Percentiles rank a stretch among this genome's conserved stretches.
These are phyloP conservation scores for Euura saliciscinereae DNA, from an alignment of 1,140 invertebrate species.

Conservation along the genomic window DNA sequence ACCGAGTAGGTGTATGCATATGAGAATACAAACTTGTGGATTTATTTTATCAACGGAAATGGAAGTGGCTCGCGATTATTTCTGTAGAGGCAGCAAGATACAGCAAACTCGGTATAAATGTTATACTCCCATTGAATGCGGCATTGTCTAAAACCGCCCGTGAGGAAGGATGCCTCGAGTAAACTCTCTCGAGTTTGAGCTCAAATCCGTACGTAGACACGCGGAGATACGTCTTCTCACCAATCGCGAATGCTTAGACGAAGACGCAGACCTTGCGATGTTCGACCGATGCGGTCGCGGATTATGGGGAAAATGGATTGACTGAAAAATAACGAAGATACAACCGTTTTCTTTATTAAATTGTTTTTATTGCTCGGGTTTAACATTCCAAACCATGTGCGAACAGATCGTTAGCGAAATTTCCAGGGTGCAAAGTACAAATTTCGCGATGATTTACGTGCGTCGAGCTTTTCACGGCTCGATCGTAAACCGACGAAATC, in stretches of 20 bases:
- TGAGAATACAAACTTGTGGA: too few species aligned
- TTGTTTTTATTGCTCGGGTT: neutral
- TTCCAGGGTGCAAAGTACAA: neutral
- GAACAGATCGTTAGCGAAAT: neutral
- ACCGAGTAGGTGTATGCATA: too few species aligned
- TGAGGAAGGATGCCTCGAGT: constrained; percentile 49
- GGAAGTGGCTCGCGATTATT: neutral
- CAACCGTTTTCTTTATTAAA: neutral
- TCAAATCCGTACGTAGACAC: neutral
- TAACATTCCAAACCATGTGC: neutral
- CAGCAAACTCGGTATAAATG: constrained; percentile 30
- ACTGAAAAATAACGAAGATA: too few species aligned
- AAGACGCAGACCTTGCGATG: too few species aligned
- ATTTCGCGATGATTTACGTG: neutral
- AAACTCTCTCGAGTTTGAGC: constrained; percentile 19
- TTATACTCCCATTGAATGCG: constrained; percentile 51
- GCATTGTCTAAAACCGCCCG: constrained; percentile 51
- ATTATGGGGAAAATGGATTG: neutral
- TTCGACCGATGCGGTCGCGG: too few species aligned
- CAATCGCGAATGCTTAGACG: too few species aligned
- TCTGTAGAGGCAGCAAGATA: neutral
- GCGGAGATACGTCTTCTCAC: too few species aligned
- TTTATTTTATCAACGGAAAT: neutral
- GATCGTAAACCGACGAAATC: neutral
- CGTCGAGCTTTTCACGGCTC: neutral